Percentiles rank a stretch among this genome's conserved stretches.
Evolutionary conservation across 2,888 invertebrate genomes (phyloP).

Genomic region (Physocephala rufipes): DNA sequence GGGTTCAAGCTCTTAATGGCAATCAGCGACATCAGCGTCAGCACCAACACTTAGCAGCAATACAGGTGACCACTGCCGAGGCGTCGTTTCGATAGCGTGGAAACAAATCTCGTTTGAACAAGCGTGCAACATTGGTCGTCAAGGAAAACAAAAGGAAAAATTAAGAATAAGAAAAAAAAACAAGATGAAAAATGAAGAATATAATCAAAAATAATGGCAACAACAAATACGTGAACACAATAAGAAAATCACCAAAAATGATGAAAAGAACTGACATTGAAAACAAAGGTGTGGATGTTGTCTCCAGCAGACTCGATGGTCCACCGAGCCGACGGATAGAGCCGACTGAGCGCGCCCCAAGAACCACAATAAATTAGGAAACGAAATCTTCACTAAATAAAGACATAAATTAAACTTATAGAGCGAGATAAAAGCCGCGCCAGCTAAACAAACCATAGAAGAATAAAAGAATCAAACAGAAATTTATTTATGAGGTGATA

Average conservation of each 20-base stretch:
- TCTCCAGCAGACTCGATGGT: conserved; percentile 38
- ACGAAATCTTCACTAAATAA: conserved; percentile 65
- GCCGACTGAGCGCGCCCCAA: no score
- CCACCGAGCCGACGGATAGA: no score
- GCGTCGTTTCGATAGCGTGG: conserved; percentile 23
- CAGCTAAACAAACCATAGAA: conserved; percentile 31
- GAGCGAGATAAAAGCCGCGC: conserved; percentile 49
- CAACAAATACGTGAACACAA: no score
- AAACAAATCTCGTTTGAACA: conserved; percentile 24
- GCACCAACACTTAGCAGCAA: conserved; percentile 10
- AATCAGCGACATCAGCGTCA: conserved; percentile 43
- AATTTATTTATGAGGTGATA: conserved; percentile 66
- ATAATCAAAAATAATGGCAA: conserved; percentile 11
- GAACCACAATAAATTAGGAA: conserved; percentile 65
- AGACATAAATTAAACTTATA: conserved; percentile 63
- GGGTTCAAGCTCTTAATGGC: conserved; percentile 66
- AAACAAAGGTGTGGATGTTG: conserved; percentile 38
- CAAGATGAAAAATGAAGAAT: no score
- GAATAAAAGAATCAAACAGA: conserved; percentile 55
- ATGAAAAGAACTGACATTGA: conserved; percentile 30
- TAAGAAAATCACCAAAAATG: no score
- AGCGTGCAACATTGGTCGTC: conserved; percentile 20
- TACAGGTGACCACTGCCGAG: conserved; percentile 14
- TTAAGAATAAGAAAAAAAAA: conserved; percentile 11
- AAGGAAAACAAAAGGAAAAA: conserved; percentile 16